A percentile compares a stretch with the other conserved stretches of the same genome.
Conservation (phyloP, 2,888 invertebrate species). For the Caenorhabditis sinica region DNA sequence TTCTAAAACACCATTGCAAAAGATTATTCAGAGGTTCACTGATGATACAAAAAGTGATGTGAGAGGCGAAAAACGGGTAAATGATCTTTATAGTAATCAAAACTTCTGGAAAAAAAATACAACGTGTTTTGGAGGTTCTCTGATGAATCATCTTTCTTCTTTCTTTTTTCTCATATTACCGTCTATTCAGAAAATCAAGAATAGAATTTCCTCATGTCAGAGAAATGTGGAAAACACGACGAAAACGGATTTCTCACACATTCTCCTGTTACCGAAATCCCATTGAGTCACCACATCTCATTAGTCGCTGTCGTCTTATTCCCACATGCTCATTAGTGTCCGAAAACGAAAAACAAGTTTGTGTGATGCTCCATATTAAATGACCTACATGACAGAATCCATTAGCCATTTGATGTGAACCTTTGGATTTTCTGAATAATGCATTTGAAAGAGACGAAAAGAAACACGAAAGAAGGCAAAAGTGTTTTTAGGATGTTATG, state of each 20-base stretch:
- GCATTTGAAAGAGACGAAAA: background rate
- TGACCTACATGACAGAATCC: background rate
- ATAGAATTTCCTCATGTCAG: background rate
- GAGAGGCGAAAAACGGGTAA: too few relatives aligned
- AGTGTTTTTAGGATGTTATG: too few relatives aligned
- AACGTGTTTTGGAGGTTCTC: too few relatives aligned
- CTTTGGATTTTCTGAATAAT: background rate
- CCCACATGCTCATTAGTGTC: conserved; percentile 1
- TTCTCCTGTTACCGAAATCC: background rate
- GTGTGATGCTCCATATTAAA: background rate
- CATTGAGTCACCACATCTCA: conserved; percentile 3
- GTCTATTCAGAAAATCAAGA: background rate
- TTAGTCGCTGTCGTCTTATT: background rate
- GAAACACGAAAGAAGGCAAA: too few relatives aligned
- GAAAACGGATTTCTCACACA: background rate
- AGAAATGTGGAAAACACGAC: background rate
- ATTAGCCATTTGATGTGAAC: background rate
- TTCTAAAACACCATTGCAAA: too few relatives aligned
- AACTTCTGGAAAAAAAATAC: too few relatives aligned
- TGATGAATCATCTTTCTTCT: background rate
- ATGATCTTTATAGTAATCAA: too few relatives aligned
- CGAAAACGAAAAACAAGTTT: conserved; percentile 5
- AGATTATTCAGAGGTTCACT: too few relatives aligned
- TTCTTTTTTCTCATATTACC: background rate
- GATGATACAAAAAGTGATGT: too few relatives aligned